Evolutionary conservation across 2,113 vertebrate species (phyloP).

Genomic region (Polypterus bichir): DNA sequence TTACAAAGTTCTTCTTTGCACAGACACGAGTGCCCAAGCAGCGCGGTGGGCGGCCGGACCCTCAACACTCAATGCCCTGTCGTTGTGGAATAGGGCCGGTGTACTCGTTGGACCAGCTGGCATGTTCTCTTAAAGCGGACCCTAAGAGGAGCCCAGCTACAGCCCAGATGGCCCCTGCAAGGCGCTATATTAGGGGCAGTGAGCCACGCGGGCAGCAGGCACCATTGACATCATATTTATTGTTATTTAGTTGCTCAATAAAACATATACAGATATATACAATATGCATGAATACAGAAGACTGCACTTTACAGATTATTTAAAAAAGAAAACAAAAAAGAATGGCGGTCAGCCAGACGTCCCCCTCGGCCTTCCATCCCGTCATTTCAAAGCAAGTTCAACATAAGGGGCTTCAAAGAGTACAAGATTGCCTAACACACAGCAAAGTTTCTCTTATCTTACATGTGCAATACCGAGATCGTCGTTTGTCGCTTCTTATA

Average conservation of each 20-base stretch:
- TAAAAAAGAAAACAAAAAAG: slow-evolving; percentile 59
- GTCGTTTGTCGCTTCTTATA: slow-evolving; percentile 43
- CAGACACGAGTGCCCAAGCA: too few relatives aligned
- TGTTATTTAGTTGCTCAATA: slow-evolving; percentile 99
- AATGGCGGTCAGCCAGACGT: slow-evolving; percentile 48
- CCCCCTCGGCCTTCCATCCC: slow-evolving; percentile 83
- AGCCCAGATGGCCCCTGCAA: too few relatives aligned
- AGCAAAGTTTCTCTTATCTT: slow-evolving; percentile 90
- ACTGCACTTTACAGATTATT: slow-evolving; percentile 98
- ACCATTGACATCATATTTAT: slow-evolving; percentile 99
- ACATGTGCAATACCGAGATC: slow-evolving; percentile 94
- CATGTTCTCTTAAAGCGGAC: too few relatives aligned
- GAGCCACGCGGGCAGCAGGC: slow-evolving; percentile 21
- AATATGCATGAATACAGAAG: slow-evolving; percentile 98
- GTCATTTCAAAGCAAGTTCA: slow-evolving; percentile 82
- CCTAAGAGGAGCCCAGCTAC: too few relatives aligned
- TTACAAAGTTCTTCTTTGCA: too few relatives aligned
- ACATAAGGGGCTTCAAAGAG: slow-evolving; percentile 70
- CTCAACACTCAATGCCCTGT: too few relatives aligned
- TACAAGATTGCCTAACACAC: slow-evolving; percentile 96
- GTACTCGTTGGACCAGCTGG: too few relatives aligned
- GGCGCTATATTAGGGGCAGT: too few relatives aligned
- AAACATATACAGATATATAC: slow-evolving; percentile 99
- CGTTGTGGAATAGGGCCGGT: too few relatives aligned
- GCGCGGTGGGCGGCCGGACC: too few relatives aligned